These are phyloP conservation scores for Otolemur garnettii DNA, from an alignment of 2,113 vertebrate genomes.

Conservation along the genomic window DNA sequence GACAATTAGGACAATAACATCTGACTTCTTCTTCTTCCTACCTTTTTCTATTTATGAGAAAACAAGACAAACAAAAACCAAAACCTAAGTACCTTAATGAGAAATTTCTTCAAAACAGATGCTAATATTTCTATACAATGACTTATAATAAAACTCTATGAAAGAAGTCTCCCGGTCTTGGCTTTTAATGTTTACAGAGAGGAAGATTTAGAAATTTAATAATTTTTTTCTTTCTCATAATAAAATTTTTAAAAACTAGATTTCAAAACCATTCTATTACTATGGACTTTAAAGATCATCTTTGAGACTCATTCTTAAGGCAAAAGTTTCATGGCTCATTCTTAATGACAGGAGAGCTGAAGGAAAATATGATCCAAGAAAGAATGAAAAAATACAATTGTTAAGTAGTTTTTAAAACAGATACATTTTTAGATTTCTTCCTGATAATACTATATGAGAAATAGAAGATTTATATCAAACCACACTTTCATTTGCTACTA, in stretches of 20 bases:
- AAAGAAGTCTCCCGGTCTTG: background rate
- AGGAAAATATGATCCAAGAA: background rate
- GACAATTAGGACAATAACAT: slow-evolving; percentile 38
- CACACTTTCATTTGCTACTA: background rate
- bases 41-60: background rate
- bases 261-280: slow-evolving; percentile 22
- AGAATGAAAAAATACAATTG: slow-evolving; percentile 19
- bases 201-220: background rate
- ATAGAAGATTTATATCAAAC: slow-evolving; percentile 30
- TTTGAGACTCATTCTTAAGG: background rate
- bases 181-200: background rate
- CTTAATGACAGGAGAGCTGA: background rate
- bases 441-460: background rate
- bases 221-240: slow-evolving; percentile 19
- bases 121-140: background rate
- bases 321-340: background rate
- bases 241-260: background rate
- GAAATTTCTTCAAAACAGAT: slow-evolving; percentile 26
- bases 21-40: background rate
- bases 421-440: background rate
- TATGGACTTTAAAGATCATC: background rate
- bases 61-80: slow-evolving; percentile 17
- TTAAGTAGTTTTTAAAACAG: slow-evolving; percentile 15
- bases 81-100: background rate
- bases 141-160: slow-evolving; percentile 51